Percentiles rank a stretch among this genome's conserved stretches.
phyloP scores from a whole-genome alignment of 2,113 vertebrate species.

The Tetrao urogallus region DNA sequence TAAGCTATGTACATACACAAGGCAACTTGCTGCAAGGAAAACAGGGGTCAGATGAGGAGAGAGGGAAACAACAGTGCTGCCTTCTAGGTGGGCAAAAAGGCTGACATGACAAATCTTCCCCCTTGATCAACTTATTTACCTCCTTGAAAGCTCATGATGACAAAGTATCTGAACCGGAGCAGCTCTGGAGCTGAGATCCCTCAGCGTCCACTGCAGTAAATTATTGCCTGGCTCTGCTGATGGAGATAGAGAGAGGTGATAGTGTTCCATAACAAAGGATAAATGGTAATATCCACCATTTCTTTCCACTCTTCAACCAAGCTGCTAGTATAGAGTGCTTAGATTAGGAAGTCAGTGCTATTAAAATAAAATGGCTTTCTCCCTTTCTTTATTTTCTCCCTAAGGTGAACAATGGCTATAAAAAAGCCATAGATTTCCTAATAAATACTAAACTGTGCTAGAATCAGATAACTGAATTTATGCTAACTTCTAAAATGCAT shows the following conservation, averaged over 20 bases:
- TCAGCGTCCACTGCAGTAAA: constrained; percentile 54
- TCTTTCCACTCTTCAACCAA: constrained; percentile 36
- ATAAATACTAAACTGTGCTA: constrained; percentile 23
- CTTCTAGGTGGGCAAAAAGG: constrained; percentile 36
- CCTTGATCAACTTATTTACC: constrained; percentile 74
- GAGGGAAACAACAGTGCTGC: not conserved
- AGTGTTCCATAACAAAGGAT: constrained; percentile 63
- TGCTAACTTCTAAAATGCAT: constrained; percentile 40
- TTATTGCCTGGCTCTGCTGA: constrained; percentile 65
- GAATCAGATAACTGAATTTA: constrained; percentile 49
- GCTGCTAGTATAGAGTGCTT: constrained; percentile 8
- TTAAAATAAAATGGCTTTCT: constrained; percentile 48
- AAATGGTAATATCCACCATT: constrained; percentile 62
- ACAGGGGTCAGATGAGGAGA: not conserved
- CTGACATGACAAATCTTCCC: constrained; percentile 61
- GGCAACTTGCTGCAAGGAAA: not conserved
- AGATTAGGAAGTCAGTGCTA: constrained; percentile 12
- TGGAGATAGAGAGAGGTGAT: constrained; percentile 64
- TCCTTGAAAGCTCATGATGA: constrained; percentile 67
- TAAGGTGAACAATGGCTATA: constrained; percentile 52
- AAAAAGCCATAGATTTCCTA: constrained; percentile 33
- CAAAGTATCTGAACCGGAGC: constrained; percentile 63
- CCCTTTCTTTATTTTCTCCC: not conserved
- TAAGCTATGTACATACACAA: not conserved
- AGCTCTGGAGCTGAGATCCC: constrained; percentile 44